phyloP scores from a whole-genome alignment of 35 echinoderm and acorn worm species.

The Diadema setosum region DNA sequence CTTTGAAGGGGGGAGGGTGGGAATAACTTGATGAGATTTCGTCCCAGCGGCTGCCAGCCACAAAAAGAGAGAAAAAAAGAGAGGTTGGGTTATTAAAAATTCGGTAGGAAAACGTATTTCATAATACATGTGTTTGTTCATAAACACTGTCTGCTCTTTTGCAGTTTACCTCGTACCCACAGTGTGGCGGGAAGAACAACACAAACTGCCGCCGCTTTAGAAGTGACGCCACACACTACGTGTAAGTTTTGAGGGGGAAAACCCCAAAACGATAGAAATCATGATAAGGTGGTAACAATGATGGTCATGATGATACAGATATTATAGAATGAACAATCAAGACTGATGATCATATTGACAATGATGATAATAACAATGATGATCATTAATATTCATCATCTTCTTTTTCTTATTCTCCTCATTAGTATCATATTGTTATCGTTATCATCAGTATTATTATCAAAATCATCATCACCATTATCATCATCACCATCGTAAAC shows the following conservation, averaged over 20 bases:
- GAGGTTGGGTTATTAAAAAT: neutral
- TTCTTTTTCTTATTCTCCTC: neutral
- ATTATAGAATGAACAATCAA: no score
- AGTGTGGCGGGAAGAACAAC: constrained; percentile 32
- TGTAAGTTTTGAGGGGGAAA: constrained; percentile 30
- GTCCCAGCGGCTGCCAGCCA: neutral
- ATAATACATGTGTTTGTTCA: neutral
- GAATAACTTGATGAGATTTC: neutral
- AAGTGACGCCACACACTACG: constrained; percentile 82
- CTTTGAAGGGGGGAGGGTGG: neutral
- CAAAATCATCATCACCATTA: neutral
- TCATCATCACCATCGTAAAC: neutral
- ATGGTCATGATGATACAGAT: no score
- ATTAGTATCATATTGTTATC: neutral
- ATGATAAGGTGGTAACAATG: no score
- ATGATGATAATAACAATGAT: no score
- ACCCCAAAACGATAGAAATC: no score
- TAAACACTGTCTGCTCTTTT: neutral
- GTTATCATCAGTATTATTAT: neutral
- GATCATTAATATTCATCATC: no score
- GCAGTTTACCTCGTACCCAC: constrained; percentile 72
- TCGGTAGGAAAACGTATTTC: neutral
- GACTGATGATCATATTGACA: no score
- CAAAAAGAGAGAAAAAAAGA: neutral
- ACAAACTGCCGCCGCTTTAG: constrained; percentile 39